A percentile compares a stretch with the other conserved stretches of the same genome.
phyloP scores from a whole-genome alignment of 2,888 invertebrate genomes.

The Hypolimnas misippus region DNA sequence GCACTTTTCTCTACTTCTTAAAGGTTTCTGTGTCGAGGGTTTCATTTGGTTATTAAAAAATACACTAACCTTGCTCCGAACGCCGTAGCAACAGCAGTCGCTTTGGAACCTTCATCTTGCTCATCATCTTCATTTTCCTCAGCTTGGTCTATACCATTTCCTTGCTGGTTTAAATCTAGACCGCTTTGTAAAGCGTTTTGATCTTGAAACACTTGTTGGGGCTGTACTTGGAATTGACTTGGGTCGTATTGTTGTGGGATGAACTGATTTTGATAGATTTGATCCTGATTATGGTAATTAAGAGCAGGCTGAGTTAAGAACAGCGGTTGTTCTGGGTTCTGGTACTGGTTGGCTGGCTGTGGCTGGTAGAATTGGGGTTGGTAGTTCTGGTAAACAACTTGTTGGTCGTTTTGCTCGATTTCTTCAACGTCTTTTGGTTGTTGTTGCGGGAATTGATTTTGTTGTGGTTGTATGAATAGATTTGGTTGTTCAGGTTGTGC shows the following conservation, averaged over 20 bases:
- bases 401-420: slow-evolving; percentile 42
- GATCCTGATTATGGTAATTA: slow-evolving; percentile 51
- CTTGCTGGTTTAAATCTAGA: slow-evolving; percentile 67
- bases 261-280: slow-evolving; percentile 44
- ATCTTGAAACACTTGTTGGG: slow-evolving; percentile 40
- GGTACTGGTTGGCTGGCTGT: slow-evolving; percentile 37
- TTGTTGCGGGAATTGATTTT: slow-evolving; percentile 31
- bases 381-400: slow-evolving; percentile 42
- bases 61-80: slow-evolving; percentile 74
- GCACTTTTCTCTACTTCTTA: too few species aligned
- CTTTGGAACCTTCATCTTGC: slow-evolving; percentile 53
- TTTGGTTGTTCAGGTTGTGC: slow-evolving; percentile 27
- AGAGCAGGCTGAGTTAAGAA: slow-evolving; percentile 43
- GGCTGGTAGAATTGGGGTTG: slow-evolving; percentile 50
- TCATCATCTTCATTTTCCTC: slow-evolving; percentile 57
- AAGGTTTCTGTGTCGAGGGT: too few species aligned
- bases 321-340: slow-evolving; percentile 46
- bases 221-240: slow-evolving; percentile 35
- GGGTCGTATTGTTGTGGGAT: slow-evolving; percentile 38
- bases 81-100: slow-evolving; percentile 73
- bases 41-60: slow-evolving; percentile 17
- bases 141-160: slow-evolving; percentile 64
- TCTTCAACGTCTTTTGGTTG: slow-evolving; percentile 41
- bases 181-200: slow-evolving; percentile 63
- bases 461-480: slow-evolving; percentile 35